phyloP scores from a whole-genome alignment of 2,797 vertebrate genomes.

The Rhabdomys pumilio region DNA sequence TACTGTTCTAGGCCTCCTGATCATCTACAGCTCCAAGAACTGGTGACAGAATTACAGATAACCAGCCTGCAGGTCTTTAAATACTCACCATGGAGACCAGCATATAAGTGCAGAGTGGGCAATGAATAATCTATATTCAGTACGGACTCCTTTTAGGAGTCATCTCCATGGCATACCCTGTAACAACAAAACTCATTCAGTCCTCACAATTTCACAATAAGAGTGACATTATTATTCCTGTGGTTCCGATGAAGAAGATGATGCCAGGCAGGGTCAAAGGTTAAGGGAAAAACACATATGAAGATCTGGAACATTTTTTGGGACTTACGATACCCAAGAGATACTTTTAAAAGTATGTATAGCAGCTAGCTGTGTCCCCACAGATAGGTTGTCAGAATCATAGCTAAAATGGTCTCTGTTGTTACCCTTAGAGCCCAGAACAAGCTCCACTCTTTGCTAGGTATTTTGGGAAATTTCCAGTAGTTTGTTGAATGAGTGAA shows the following conservation, averaged over 20 bases:
- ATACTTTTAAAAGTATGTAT: neutral
- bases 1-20: neutral
- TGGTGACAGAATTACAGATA: slow-evolving; percentile 24
- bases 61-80: neutral
- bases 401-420: neutral
- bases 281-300: neutral
- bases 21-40: neutral
- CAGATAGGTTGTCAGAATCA: neutral
- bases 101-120: neutral
- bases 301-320: neutral
- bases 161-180: neutral
- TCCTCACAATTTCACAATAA: neutral
- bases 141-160: neutral
- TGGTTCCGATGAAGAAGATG: neutral
- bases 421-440: neutral
- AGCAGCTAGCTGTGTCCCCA: neutral
- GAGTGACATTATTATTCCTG: neutral
- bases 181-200: neutral
- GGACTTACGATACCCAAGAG: neutral
- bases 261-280: neutral
- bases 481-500: neutral
- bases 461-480: neutral
- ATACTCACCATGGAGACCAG: neutral
- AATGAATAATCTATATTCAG: neutral
- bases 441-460: too few relatives aligned